Evolutionary conservation across 2,888 invertebrate genomes (phyloP).

Genomic region (Agrenia bidenticulata): DNA sequence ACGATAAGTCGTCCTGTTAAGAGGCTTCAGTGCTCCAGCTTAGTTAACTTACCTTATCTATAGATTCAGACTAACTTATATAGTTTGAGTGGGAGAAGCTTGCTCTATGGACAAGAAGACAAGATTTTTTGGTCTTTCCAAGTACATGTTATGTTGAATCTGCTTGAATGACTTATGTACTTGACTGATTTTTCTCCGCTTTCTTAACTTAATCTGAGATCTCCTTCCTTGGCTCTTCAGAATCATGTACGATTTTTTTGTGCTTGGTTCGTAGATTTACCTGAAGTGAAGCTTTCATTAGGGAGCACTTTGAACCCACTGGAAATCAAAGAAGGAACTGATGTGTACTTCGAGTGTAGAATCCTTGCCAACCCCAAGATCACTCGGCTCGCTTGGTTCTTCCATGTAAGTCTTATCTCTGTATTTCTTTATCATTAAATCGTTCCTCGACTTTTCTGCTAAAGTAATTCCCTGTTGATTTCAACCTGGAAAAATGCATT

Average conservation of each 20-base stretch:
- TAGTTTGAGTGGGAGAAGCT: too few species aligned
- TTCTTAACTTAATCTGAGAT: slow-evolving; percentile 14
- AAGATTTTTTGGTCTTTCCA: not conserved
- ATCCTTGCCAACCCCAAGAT: slow-evolving; percentile 48
- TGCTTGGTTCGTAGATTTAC: slow-evolving; percentile 45
- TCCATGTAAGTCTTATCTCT: slow-evolving; percentile 45
- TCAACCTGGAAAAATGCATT: slow-evolving; percentile 1
- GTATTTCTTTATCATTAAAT: slow-evolving; percentile 8
- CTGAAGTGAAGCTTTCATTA: slow-evolving; percentile 51
- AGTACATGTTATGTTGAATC: slow-evolving; percentile 13
- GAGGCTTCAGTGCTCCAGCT: too few species aligned
- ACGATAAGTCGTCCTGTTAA: too few species aligned
- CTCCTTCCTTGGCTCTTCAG: slow-evolving; percentile 12
- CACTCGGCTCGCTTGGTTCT: slow-evolving; percentile 47
- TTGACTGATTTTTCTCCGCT: slow-evolving; percentile 19
- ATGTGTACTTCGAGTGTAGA: slow-evolving; percentile 51
- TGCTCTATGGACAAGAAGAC: not conserved
- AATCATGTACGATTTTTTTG: slow-evolving; percentile 1
- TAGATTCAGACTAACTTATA: not conserved
- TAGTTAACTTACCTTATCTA: too few species aligned
- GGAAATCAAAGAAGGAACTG: slow-evolving; percentile 53
- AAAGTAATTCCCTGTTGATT: not conserved
- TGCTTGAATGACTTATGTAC: slow-evolving; percentile 15
- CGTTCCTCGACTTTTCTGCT: slow-evolving; percentile 1
- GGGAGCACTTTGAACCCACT: slow-evolving; percentile 50